Evolutionary conservation across 2,113 vertebrate genomes (phyloP), one percentile per base, ranked within the genome.

Genomic region (Thryonomys swinderianus): DNA sequence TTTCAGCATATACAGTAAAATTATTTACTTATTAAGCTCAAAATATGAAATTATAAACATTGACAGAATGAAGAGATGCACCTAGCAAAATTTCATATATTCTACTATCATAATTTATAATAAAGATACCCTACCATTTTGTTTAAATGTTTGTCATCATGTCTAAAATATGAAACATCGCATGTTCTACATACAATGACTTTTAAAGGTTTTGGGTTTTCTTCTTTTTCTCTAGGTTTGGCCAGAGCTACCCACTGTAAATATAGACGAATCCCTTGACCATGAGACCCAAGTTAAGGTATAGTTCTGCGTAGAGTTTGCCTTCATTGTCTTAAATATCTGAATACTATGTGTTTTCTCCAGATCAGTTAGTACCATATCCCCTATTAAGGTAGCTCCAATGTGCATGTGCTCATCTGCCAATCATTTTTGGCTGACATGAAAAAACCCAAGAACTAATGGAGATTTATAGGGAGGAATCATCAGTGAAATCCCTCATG

Each of bases 211-310:
- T 93, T 76, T 17, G 7, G 3, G 53, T 66, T 62, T 80, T 79
- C 57, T 45, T 78, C 30, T 78, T 74, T 95, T 95, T 92, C 3
- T 94, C 57, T 73, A 96, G 99, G 99, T 99, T n/a, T 99, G 99
- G 99, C 98, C 99, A 17, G 99, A 99, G 94, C 96, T 96, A 25
- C 99, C 99, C 45, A 83, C 97, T 3, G 92, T 99, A n/a, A 10
- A 0, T 21, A 96, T 99, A 20, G 0, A 99, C 84, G 96, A 97
- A 2, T 98, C 98, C 45, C 94, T 99, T 69, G 98, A 99, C 90
- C 98, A 99, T 92, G 98, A 99, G 2, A 98, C 97, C 16, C 99
- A 99, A 98, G 98, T 99, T 55, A 0, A 98, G 98, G 99, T 99
- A 99, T 57, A 66, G 14, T 81, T n/a, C n/a, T 18, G 5, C 4